Percentiles rank a stretch among this genome's conserved stretches.
phyloP scores from a whole-genome alignment of 2,797 vertebrate species.

The Acipenser transmontanus region DNA sequence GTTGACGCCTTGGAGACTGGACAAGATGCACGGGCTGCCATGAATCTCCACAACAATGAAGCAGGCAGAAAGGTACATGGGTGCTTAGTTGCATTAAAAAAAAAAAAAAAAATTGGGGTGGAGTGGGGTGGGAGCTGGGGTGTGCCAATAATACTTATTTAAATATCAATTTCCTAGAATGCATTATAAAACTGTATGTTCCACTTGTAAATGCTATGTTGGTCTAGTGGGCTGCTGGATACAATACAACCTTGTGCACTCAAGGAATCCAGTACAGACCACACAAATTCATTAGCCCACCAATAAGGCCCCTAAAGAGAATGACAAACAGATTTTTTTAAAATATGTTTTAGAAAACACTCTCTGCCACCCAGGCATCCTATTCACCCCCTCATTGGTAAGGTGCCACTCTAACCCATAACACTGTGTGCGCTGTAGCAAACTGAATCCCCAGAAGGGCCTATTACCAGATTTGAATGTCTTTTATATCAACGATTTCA shows the following conservation, averaged over 20 bases:
- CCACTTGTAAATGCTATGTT: too few relatives aligned
- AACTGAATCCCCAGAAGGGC: conserved; percentile 57
- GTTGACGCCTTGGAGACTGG: conserved; percentile 94
- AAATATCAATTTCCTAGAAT: too few relatives aligned
- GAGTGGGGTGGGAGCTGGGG: too few relatives aligned
- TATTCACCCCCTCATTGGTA: conserved; percentile 66
- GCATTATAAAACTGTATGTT: too few relatives aligned
- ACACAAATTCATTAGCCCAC: conserved; percentile 37
- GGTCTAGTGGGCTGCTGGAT: too few relatives aligned
- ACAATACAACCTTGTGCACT: too few relatives aligned
- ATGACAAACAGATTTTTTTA: conserved; percentile 65
- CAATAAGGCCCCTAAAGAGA: conserved; percentile 45
- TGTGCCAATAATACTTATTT: too few relatives aligned
- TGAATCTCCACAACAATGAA: conserved; percentile 98
- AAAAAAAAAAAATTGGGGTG: too few relatives aligned
- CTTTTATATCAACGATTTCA: conserved; percentile 65
- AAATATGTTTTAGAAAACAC: conserved; percentile 50
- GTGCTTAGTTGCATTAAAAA: background rate
- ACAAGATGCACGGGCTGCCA: conserved; percentile 93
- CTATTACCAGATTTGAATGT: conserved; percentile 71
- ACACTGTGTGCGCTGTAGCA: conserved; percentile 72
- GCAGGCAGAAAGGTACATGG: conserved; percentile 86
- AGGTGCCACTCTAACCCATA: conserved; percentile 73
- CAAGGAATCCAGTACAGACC: too few relatives aligned
- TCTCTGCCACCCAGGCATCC: conserved; percentile 74